Percentiles rank a stretch among this genome's conserved stretches.
Evolutionary conservation across 2,113 vertebrate genomes (phyloP).

Genomic region (Cyanistes caeruleus): DNA sequence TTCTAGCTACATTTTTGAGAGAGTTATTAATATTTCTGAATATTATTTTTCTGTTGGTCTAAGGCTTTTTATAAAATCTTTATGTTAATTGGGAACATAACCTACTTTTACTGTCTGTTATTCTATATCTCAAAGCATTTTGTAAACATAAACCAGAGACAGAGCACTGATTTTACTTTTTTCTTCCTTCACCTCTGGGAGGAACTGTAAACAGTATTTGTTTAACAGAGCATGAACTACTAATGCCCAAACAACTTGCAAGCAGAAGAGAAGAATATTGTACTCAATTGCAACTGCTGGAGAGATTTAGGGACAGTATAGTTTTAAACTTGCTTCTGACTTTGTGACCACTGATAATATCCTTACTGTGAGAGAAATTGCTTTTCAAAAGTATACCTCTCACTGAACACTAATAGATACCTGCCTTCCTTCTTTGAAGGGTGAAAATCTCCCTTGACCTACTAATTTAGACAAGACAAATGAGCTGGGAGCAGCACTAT

Average conservation of each 20-base stretch:
- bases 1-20: background rate
- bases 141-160: background rate
- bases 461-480: slow-evolving; percentile 18
- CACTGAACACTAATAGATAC: slow-evolving; percentile 7
- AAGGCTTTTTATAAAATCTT: background rate
- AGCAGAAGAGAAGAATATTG: background rate
- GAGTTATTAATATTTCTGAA: background rate
- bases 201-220: background rate
- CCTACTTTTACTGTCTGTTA: background rate
- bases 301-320: background rate
- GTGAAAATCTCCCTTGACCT: slow-evolving; percentile 30
- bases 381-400: background rate
- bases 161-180: background rate
- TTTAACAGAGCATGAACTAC: background rate
- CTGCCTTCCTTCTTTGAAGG: background rate
- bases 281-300: background rate
- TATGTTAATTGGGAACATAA: background rate
- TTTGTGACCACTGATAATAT: background rate
- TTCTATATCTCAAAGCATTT: background rate
- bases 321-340: background rate
- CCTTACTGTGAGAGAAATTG: background rate
- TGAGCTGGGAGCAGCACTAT: background rate
- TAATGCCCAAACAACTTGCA: background rate
- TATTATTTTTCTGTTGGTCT: background rate
- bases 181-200: background rate